Percentiles rank a stretch among this genome's conserved stretches.
These are phyloP conservation scores for Macroglossus sobrinus DNA, from an alignment of 2,113 vertebrate species.

Conservation along the genomic window DNA sequence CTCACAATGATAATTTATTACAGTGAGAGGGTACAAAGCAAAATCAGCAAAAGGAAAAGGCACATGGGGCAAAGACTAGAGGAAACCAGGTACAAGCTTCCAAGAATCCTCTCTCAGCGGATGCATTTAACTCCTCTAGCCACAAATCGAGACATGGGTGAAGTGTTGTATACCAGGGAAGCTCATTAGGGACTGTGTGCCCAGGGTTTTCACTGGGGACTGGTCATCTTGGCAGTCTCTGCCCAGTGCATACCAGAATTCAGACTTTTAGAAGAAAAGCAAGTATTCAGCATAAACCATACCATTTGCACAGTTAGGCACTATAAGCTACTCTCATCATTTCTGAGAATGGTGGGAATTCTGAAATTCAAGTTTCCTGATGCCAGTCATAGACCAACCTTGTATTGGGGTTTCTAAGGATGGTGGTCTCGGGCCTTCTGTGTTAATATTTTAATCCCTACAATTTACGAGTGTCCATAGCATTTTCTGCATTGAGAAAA, in stretches of 20 bases:
- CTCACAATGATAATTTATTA: not conserved
- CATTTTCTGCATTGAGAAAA: not conserved
- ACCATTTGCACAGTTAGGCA: not conserved
- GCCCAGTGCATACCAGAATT: not conserved
- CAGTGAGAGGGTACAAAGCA: not conserved
- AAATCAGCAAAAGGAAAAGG: not conserved
- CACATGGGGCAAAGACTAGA: not conserved
- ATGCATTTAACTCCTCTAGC: not conserved
- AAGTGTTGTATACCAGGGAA: not conserved
- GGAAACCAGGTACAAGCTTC: not conserved
- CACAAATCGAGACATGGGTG: not conserved
- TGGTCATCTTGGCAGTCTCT: not conserved
- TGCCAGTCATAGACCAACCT: not conserved
- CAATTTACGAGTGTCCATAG: not conserved
- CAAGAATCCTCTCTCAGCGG: not conserved
- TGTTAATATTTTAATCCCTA: not conserved
- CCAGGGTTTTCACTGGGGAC: not conserved
- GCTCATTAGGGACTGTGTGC: not conserved
- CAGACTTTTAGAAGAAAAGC: not conserved
- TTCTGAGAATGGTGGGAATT: not conserved
- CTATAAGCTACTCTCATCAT: not conserved
- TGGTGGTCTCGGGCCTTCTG: not conserved
- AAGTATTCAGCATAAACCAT: not conserved
- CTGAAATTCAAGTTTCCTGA: not conserved
- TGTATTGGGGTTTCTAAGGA: not conserved